Base-by-base conservation (phyloP, 2,113 vertebrate genomes). In the Lutjanus erythropterus region DNA sequence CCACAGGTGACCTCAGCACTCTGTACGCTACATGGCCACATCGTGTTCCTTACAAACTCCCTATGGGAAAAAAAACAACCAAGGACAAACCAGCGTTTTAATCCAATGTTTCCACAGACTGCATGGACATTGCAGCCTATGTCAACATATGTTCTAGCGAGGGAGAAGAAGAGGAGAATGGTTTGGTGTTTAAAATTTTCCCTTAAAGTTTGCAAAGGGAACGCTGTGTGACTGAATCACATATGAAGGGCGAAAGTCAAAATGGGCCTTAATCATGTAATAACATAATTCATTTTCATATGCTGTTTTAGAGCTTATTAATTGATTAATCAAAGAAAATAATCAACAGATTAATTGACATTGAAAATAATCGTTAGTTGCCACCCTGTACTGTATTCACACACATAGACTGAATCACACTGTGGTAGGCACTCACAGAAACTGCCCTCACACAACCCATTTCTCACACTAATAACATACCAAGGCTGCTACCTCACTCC, bases 391-490 rank as follows among this genome's bases (percentile, higher is more conserved):
- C 56, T 29, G 1, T 71, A 39, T 62, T 42, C 23, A 50, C 19
- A 33, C 55, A 39, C 23, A 49, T 15, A 62, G 29, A 27, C 31
- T 27, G 60, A 67, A n/a, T 44, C 44, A 31, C 29, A 27, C 31
- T 37, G 41, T 52, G 7, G 37, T 49, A 18, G 12, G 46, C 61
- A 27, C 41, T 39, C 50, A 29, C 53, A 73, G 53, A 70, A 16
- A 5, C 19, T 49, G 10, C 39, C 53, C 56, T 71, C 71, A 76
- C 37, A 31, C 42, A 12, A n/a, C 52, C 52, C 37, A 0, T 67
- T 80, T 75, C 84, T 76, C 82, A 78, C 69, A 71, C 53, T 47
- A 86, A 82, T 71, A 88, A 82, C 89, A 92, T 89, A 83, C 79
- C 89, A 83, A 23, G 47, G 68, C 75, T 25, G 27, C 83, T 85